Evolutionary conservation across 2,113 vertebrate genomes (phyloP).

Genomic region (Scolopax mira): DNA sequence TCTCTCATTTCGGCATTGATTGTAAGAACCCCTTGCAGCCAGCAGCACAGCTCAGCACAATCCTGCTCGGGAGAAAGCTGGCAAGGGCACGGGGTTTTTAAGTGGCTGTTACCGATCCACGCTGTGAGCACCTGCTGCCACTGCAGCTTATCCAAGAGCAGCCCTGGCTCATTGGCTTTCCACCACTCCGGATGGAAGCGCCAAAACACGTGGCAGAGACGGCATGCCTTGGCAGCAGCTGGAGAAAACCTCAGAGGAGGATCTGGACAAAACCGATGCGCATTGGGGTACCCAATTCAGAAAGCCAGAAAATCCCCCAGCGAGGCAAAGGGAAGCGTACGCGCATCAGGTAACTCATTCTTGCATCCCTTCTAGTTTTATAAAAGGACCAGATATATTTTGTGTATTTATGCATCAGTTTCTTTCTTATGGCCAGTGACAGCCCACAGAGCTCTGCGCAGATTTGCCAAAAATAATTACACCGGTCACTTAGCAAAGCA

Average conservation of each 20-base stretch:
- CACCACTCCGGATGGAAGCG: neutral
- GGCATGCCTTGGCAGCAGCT: neutral
- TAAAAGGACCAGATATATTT: neutral
- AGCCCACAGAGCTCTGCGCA: neutral
- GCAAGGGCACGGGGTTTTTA: neutral
- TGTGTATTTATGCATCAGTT: neutral
- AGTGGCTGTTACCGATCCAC: neutral
- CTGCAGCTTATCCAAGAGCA: slow-evolving; percentile 4
- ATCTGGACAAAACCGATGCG: neutral
- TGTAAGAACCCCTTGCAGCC: neutral
- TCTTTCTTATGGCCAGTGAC: neutral
- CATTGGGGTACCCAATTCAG: neutral
- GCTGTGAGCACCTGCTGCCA: slow-evolving; percentile 23
- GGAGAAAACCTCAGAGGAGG: neutral
- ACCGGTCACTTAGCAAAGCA: slow-evolving; percentile 24
- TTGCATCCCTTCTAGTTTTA: neutral
- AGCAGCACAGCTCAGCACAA: neutral
- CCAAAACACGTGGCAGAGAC: neutral
- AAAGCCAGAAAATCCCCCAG: neutral
- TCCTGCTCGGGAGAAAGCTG: neutral
- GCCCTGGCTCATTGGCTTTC: neutral
- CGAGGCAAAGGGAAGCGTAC: neutral
- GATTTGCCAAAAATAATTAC: slow-evolving; percentile 40
- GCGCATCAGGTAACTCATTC: neutral
- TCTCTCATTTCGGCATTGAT: neutral